Percentiles rank a stretch among this genome's conserved stretches.
phyloP scores from a whole-genome alignment of 92 coral and sea anemone genomes.

The Phenganax marumi region DNA sequence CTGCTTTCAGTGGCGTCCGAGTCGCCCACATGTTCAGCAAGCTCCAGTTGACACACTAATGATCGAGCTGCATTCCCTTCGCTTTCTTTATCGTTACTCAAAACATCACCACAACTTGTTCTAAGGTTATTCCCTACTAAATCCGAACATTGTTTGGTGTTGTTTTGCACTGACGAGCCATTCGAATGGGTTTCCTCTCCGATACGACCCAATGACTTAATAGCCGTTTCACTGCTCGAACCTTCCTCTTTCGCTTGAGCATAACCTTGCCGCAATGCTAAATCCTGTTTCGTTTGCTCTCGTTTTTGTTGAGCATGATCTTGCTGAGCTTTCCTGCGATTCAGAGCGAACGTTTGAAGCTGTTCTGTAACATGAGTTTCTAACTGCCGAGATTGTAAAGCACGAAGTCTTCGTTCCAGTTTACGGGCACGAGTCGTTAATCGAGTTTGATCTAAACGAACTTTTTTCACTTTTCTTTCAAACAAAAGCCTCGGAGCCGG shows the following conservation, averaged over 20 bases:
- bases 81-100: slow-evolving; percentile 46
- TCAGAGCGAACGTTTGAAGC: slow-evolving; percentile 40
- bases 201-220: slow-evolving; percentile 19
- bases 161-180: not conserved
- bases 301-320: not conserved
- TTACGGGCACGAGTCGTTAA: slow-evolving; percentile 80
- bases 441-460: slow-evolving; percentile 73
- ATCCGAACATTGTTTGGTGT: not conserved
- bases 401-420: slow-evolving; percentile 97
- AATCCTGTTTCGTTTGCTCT: slow-evolving; percentile 7
- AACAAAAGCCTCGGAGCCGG: slow-evolving; percentile 64
- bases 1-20: slow-evolving; percentile 95
- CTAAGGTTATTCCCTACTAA: not conserved
- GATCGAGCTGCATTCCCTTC: slow-evolving; percentile 70
- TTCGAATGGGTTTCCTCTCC: not conserved
- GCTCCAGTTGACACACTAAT: slow-evolving; percentile 79
- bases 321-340: slow-evolving; percentile 13
- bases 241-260: slow-evolving; percentile 26
- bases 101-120: not conserved
- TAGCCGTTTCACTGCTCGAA: not conserved
- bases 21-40: slow-evolving; percentile 89
- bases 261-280: not conserved
- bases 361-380: slow-evolving; percentile 97
- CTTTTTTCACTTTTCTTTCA: slow-evolving; percentile 65
- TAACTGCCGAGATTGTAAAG: slow-evolving; percentile 99